Conservation (phyloP, 2,888 invertebrate species). For the Meteorus cinctellus region DNA sequence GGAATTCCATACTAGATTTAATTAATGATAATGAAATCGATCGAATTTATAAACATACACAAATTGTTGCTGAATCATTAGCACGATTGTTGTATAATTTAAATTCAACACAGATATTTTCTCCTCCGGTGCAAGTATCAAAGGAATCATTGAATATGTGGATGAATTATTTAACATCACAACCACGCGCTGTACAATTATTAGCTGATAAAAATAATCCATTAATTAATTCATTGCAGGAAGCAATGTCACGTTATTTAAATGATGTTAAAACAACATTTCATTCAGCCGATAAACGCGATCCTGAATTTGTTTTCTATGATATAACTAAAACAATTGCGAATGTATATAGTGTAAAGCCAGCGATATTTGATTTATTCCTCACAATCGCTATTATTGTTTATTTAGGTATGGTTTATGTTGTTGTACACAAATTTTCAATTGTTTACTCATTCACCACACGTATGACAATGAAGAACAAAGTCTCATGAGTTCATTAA, state of each 20-base stretch:
- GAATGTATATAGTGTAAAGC: conserved; percentile 96
- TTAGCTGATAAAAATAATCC: conserved; percentile 80
- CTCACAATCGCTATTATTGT: conserved; percentile 88
- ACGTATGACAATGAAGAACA: conserved; percentile 64
- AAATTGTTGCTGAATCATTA: conserved; percentile 86
- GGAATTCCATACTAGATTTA: conserved; percentile 80
- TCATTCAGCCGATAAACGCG: conserved; percentile 86
- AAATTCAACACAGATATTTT: conserved; percentile 75
- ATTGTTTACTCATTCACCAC: conserved; percentile 78
- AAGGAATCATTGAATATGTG: conserved; percentile 83
- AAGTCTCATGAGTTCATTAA: conserved; percentile 59
- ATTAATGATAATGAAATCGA: conserved; percentile 76
- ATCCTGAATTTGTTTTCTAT: conserved; percentile 95
- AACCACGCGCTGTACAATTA: conserved; percentile 85
- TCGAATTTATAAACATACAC: conserved; percentile 80
- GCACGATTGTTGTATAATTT: conserved; percentile 88
- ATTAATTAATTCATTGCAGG: conserved; percentile 82
- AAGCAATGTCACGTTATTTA: conserved; percentile 84
- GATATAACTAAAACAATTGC: conserved; percentile 86
- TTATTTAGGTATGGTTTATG: conserved; percentile 90
- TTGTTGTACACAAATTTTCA: conserved; percentile 84
- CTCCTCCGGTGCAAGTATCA: conserved; percentile 76
- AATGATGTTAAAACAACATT: conserved; percentile 83
- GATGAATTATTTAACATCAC: conserved; percentile 82
- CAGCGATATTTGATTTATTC: conserved; percentile 97